Evolutionary conservation across 1,140 invertebrate genomes (phyloP), one percentile per base, ranked within the genome.

Genomic region (Armadillidium nasatum): DNA sequence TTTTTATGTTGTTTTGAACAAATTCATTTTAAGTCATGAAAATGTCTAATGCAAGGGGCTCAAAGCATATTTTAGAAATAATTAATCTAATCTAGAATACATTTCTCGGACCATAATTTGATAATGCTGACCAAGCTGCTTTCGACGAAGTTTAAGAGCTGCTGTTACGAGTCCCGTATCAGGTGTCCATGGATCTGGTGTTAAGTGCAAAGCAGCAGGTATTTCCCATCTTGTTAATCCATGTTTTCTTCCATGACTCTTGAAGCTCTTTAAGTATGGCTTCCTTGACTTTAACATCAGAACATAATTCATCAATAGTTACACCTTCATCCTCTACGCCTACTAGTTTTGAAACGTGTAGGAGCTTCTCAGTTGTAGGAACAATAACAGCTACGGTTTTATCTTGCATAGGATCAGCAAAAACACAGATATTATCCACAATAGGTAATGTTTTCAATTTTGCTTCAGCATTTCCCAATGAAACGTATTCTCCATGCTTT

Each of bases 401-500:
- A 78, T 90, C 88, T 84, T 95, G 93, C 21, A 88, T 88, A 9
- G 91, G 88, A 85, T 96, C 94, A 21, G 94, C 95, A 85, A 96
- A 96, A 7, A 97, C 92, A 83, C 95, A 97, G 83, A 97, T 94
- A 84, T 98, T 98, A 83, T 99, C 96, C 13, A 99, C 92, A 33
- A 96, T 85, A 4, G 93, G 90, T 82, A 91, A 94, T 0, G 95
- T 97, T 85, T 98, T 97, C 79, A 99, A 85, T 83, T 94, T 92
- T 0, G 95, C 90, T 85, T 94, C 90, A 93, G 89, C 86, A 86
- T 95, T 95, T 68, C 94, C 93, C 67, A 98, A 86, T 15, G 94
- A 95, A 0, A 98, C 94, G 84, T 99, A 99, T 87, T 99, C 97
- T 70, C 97, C 97, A 44, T 93, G 91, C 85, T 98, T 95, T 13